Evolutionary conservation across 1,140 invertebrate species (phyloP), one percentile per base, ranked within the genome.

Genomic region (Drosophila pandora): DNA sequence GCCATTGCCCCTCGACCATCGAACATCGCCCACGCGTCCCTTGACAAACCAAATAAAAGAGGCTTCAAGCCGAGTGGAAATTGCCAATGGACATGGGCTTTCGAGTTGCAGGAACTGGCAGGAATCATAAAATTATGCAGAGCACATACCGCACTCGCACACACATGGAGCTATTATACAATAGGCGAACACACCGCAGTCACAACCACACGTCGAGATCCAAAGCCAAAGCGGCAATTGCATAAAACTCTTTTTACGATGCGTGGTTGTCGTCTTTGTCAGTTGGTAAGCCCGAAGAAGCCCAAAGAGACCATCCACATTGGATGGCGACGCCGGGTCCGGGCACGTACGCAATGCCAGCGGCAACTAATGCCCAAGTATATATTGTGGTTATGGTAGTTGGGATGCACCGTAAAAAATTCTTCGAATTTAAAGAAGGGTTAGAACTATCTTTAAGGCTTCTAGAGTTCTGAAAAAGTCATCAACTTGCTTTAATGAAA

Each of bases 81-180:
- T 81, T 72, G 79, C 69, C 79, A 62, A 79, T 79, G 65, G 65
- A 60, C 77, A 63, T 68, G 62, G 63, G 28, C n/a, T 25, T 47
- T 47, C 43, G 22, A 25, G 48, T 56, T 43, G 70, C 53, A 68
- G 73, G 63, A 65, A 60, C 72, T 77, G 56, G 48, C 73, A 57
- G 69, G 58, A 59, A 87, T 85, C 83, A 83, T 79, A 88, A 87
- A 87, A 89, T 88, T 87, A 87, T 87, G 83, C 83, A 83, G 83
- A 87, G 83, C 83, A 87, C 83, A 87, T 87, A 87, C 75, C 75
- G 61, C 64, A 61, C 70, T 79, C 63, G 74, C 80, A 87, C 39
- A 53, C 54, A 49, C 60, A 76, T 45, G 58, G 39, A 30, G 63
- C 78, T 82, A 79, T 88, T 88, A 82, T 88, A 87, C 76, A 82